These are phyloP conservation scores for Muntiacus reevesi DNA, from an alignment of 2,113 vertebrate genomes.

Conservation along the genomic window DNA sequence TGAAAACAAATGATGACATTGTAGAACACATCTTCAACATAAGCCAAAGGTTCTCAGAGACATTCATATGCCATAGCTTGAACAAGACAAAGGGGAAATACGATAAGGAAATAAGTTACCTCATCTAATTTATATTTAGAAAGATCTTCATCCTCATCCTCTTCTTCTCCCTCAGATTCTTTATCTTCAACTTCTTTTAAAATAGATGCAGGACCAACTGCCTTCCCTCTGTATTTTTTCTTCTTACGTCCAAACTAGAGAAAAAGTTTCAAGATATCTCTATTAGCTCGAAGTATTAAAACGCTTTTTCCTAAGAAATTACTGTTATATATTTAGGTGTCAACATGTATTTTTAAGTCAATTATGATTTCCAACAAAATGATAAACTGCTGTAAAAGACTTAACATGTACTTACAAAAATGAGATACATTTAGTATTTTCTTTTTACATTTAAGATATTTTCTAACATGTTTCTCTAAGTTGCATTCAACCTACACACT, in stretches of 20 bases:
- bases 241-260: slow-evolving; percentile 97
- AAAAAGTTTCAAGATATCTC: slow-evolving; percentile 15
- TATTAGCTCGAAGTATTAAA: background rate
- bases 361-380: background rate
- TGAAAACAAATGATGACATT: background rate
- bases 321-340: background rate
- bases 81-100: background rate
- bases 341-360: background rate
- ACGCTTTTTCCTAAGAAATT: background rate
- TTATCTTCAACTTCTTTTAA: slow-evolving; percentile 92
- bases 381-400: background rate
- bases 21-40: background rate
- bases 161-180: slow-evolving; percentile 92
- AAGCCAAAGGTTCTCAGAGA: background rate
- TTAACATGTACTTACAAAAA: background rate
- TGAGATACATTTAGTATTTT: background rate
- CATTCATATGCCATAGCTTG: background rate
- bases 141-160: slow-evolving; percentile 96
- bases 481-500: background rate
- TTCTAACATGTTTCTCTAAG: background rate
- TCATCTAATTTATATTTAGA: slow-evolving; percentile 98
- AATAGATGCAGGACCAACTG: slow-evolving; percentile 82
- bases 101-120: slow-evolving; percentile 65
- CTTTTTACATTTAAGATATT: background rate
- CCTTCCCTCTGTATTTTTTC: slow-evolving; percentile 96